Conservation (phyloP, 1,140 invertebrate species). For the Cataglyphis hispanica region DNA sequence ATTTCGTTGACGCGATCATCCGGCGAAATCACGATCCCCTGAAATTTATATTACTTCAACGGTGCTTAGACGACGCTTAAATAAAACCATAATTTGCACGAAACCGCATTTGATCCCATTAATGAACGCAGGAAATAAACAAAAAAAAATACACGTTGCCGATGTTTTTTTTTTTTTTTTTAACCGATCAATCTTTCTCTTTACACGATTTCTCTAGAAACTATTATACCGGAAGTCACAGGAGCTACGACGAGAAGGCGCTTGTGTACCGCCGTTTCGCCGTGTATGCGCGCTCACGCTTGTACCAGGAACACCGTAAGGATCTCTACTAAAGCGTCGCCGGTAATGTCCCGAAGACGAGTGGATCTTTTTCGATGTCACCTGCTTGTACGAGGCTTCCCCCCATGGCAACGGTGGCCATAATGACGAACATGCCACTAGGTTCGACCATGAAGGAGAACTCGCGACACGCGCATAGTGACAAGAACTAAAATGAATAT, state of each 20-base stretch:
- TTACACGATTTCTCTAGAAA: constrained; percentile 57
- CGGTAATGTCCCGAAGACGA: constrained; percentile 50
- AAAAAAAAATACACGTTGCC: constrained; percentile 39
- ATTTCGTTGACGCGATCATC: constrained; percentile 16
- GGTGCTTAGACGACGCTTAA: background rate
- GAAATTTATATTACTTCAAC: constrained; percentile 23
- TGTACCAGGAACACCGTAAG: constrained; percentile 50
- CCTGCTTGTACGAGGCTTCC: constrained; percentile 15
- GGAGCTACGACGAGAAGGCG: constrained; percentile 17
- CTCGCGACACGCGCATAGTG: constrained; percentile 18
- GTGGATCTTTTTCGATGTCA: constrained; percentile 48
- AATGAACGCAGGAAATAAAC: constrained; percentile 16
- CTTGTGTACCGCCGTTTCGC: constrained; percentile 55
- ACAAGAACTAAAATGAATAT: constrained; percentile 54
- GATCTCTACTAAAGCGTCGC: constrained; percentile 28
- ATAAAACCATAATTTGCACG: constrained; percentile 44
- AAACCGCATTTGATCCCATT: constrained; percentile 24
- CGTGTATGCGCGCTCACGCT: constrained; percentile 54
- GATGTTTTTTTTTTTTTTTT: background rate
- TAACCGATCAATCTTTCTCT: background rate
- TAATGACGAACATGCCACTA: constrained; percentile 46
- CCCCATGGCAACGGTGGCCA: background rate
- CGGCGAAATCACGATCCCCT: constrained; percentile 22
- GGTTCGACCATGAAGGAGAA: constrained; percentile 43
- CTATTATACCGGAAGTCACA: constrained; percentile 72